Evolutionary conservation across 2,797 vertebrate genomes (phyloP), one percentile per base, ranked within the genome.

Genomic region (Chaetophractus vellerosus): DNA sequence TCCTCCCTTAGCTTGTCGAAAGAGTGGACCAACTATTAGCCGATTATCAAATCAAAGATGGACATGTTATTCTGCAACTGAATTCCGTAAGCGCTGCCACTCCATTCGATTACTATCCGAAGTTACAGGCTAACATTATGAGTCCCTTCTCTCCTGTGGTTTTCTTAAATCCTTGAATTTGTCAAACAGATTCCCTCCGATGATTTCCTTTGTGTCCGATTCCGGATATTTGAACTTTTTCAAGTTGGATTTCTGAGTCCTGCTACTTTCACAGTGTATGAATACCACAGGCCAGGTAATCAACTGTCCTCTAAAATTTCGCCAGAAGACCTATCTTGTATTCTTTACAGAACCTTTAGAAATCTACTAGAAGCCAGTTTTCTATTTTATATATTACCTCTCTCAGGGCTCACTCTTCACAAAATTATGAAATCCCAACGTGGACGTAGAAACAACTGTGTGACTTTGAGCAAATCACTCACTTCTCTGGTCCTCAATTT

Each of bases 251-350:
- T 99, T 96, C 91, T 97, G 92, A 98, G 96, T 41, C 98, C 99
- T 28, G 99, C 98, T 16, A 95, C 98, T 0, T 98, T 99, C 92
- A 99, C 95, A 1, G 99, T 99, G 2, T 99, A 99, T n/a, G 99
- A 99, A 52, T 99, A 98, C 81, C 98, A 99, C 31, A 98, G 98
- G 72, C 99, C 98, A 98, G 99, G 99, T 99, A 97, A 94, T 74
- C 12, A 72, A 4, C 38, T 50, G n/a, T 14, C 61, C 78, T 85
- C 41, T 63, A 15, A 48, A 28, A 38, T 72, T 88, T 83, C 74
- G 75, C 71, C 57, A 1, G 21, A 66, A 21, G 52, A 64, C 28
- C 28, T 78, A 24, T 15, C 83, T 72, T 64, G 24, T 48, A 24
- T 74, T 93, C 33, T 76, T 88, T 52, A 81, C 9, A 59, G 26